Evolutionary conservation across 2,888 invertebrate species (phyloP), one percentile per base, ranked within the genome.

Genomic region (Calameuta pallipes): DNA sequence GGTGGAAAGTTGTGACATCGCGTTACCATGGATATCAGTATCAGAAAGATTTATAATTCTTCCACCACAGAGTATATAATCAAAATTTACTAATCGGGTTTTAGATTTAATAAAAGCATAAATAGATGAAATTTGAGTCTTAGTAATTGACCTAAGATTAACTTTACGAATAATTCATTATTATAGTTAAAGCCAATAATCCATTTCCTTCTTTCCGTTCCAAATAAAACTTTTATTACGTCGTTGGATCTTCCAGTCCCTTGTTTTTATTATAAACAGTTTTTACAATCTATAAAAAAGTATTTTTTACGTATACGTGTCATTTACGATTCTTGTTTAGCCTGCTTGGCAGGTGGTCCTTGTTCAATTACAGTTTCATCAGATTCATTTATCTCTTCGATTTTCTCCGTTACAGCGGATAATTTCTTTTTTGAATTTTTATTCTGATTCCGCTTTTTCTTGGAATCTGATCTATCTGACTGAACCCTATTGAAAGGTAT

Each of bases 371-470:
- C 11, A 34, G 31, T 34, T 36, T 74, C 74, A 23, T 74, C 36
- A 15, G 36, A 15, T 74, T 74, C 74, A 30, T 34, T 9, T 31
- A 33, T 76, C 13, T 74, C 6, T 35, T 70, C n/a, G 30, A n/a
- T 35, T 35, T 71, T 71, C 71, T 71, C 31, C 6, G 31, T 34
- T 71, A 9, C 15, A 0, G 13, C 71, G 15, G 31, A 33, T 34
- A 71, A 12, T 78, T 87, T 85, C 37, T 84, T 84, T 74, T 92
- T 93, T 34, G 92, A 92, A 80, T 94, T 92, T 86, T 95, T 96
- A 85, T 95, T 95, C 88, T 96, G 96, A 88, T 96, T 95, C 37
- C 91, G 92, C 83, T 92, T 91, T 76, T 94, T 73, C 75, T 76
- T 76, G 70, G 23, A 79, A 78, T 74, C 56, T 75, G 56, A 12